Percentiles rank a stretch among this genome's conserved stretches.
Conservation (phyloP, 2,888 invertebrate species). For the Acleris sparsana region DNA sequence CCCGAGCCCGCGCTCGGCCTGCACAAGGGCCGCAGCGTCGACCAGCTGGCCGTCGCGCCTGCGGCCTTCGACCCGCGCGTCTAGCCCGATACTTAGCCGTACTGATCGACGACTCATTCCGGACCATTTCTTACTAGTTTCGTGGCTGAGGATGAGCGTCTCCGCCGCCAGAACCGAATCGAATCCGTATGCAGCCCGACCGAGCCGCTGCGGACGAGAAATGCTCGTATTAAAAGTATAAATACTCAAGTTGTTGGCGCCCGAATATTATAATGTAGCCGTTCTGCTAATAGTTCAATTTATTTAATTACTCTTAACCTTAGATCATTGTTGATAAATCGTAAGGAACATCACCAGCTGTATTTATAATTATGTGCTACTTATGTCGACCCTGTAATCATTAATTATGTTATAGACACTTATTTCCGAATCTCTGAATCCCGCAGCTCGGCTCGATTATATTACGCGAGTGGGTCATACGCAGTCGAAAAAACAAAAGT, state of each 20-base stretch:
- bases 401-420: background rate
- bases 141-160: slow-evolving; percentile 57
- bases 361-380: slow-evolving; percentile 21
- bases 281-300: slow-evolving; percentile 26
- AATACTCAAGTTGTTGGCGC: slow-evolving; percentile 35
- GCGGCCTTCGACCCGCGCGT: slow-evolving; percentile 60
- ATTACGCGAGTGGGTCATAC: too few relatives aligned
- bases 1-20: slow-evolving; percentile 63
- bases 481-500: too few relatives aligned
- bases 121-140: slow-evolving; percentile 75
- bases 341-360: slow-evolving; percentile 16
- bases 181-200: background rate
- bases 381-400: slow-evolving; percentile 5
- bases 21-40: slow-evolving; percentile 74
- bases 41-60: slow-evolving; percentile 62
- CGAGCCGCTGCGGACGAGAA: slow-evolving; percentile 3
- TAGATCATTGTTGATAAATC: slow-evolving; percentile 21
- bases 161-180: slow-evolving; percentile 35
- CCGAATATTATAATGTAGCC: slow-evolving; percentile 21
- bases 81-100: slow-evolving; percentile 40
- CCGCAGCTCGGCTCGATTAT: too few relatives aligned
- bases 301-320: slow-evolving; percentile 18
- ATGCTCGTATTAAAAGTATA: slow-evolving; percentile 20
- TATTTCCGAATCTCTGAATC: too few relatives aligned
- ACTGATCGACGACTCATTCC: slow-evolving; percentile 70